Evolutionary conservation across 1,140 invertebrate species (phyloP).

Genomic region (Neotoxoptera formosana): DNA sequence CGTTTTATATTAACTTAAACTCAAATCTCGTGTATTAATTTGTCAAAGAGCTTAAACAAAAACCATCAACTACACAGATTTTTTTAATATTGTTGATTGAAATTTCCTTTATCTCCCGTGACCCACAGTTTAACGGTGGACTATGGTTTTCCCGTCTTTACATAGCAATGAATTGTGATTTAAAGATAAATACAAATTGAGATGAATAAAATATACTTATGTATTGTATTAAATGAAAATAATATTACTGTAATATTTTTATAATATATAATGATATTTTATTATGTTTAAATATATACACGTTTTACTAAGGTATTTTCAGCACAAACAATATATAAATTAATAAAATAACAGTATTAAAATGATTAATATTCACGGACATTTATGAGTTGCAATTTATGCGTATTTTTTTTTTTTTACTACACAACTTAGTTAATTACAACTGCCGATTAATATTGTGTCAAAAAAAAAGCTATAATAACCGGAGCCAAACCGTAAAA

Average conservation of each 20-base stretch:
- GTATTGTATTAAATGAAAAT: neutral
- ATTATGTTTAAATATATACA: neutral
- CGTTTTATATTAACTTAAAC: neutral
- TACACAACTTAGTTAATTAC: conserved; percentile 26
- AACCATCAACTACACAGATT: conserved; percentile 9
- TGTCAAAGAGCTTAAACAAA: conserved; percentile 25
- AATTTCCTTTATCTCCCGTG: neutral
- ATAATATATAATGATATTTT: neutral
- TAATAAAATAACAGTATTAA: neutral
- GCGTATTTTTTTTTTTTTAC: conserved; percentile 20
- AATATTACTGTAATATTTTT: neutral
- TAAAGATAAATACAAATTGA: neutral
- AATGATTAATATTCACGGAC: conserved; percentile 11
- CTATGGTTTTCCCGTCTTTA: neutral
- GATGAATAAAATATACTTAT: neutral
- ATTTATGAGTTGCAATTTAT: neutral
- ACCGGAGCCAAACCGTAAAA: conserved; percentile 29
- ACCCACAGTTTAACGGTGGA: neutral
- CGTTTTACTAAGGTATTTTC: neutral
- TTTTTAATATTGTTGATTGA: conserved; percentile 15
- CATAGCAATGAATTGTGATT: neutral
- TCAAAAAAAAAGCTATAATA: conserved; percentile 36
- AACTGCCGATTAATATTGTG: conserved; percentile 9
- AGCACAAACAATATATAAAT: neutral
- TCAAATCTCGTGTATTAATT: neutral